Evolutionary conservation across 1,140 invertebrate species (phyloP), one percentile per base, ranked within the genome.

Genomic region (Mamestra configurata): DNA sequence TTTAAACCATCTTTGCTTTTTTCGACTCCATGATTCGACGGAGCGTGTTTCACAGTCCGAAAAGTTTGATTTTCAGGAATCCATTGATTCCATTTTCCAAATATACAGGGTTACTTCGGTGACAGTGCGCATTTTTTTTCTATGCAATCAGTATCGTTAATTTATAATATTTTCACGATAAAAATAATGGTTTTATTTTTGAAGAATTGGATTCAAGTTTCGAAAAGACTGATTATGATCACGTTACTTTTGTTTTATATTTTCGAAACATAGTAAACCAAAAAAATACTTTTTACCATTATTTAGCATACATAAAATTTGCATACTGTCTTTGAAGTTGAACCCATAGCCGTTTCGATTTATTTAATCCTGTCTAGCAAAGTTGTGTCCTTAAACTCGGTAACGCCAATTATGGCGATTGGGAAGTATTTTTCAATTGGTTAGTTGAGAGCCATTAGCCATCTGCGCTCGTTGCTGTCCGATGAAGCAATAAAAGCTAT

Each of bases 401-500:
- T 59, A 59, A 31, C 24, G 24, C 35, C 61, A 66, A 66, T 66
- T 64, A 64, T 37, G 27, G 24, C 31, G 20, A 64, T 40, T 66
- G 8, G n/a, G n/a, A 31, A 59, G 55, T 40, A 40, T 43, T 64
- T 66, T 66, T 66, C 35, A 66, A 20, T 64, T 64, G 61, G 61
- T 20, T 37, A 18, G 31, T 40, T 40, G 35, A 40, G 8, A 40
- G 61, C n/a, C 35, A 40, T 59, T 59, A 59, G 55, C 55, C 61
- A 66, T 66, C 35, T 66, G 61, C 61, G 61, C 35, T 40, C 61
- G 61, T 40, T 66, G n/a, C 61, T 40, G 40, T 4, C 61, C 61
- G 10, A 37, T 18, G 59, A 18, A 61, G 59, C 35, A 40, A 18
- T 66, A 20, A 43, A 66, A 66, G 35, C 61, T 66, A 66, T 66